Conservation (phyloP, 23 tunicate species). For the Trididemnum miniatum region DNA sequence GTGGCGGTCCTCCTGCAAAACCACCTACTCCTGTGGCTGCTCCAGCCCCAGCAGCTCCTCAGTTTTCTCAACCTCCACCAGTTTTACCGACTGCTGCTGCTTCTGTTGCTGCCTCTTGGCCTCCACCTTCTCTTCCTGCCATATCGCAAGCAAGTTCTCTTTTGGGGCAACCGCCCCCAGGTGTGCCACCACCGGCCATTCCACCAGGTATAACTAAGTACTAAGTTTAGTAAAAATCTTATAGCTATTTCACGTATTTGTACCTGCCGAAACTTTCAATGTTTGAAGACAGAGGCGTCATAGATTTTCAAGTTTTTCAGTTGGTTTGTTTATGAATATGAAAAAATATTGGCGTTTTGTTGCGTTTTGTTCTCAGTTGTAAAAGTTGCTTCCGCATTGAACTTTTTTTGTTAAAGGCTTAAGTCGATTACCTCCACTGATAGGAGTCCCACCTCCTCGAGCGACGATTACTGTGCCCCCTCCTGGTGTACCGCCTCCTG, state of each 20-base stretch:
- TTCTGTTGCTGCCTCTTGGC: slow-evolving; percentile 39
- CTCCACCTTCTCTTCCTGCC: slow-evolving; percentile 36
- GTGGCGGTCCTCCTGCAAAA: slow-evolving; percentile 47
- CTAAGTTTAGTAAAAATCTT: background rate
- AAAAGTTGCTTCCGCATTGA: background rate
- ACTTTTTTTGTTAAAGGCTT: no score
- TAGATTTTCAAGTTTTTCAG: no score
- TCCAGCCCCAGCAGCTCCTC: slow-evolving; percentile 19
- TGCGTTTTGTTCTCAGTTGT: background rate
- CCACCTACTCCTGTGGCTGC: slow-evolving; percentile 32
- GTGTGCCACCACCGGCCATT: slow-evolving; percentile 37
- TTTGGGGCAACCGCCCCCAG: slow-evolving; percentile 49
- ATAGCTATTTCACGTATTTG: background rate
- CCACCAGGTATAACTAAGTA: slow-evolving; percentile 55
- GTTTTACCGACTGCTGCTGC: slow-evolving; percentile 17
- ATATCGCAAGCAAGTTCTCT: slow-evolving; percentile 41
- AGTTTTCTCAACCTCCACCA: slow-evolving; percentile 61
- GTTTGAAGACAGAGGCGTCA: no score
- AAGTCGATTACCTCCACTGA: slow-evolving; percentile 6
- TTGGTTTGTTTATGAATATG: no score
- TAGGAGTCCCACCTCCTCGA: slow-evolving; percentile 29
- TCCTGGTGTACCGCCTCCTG: slow-evolving; percentile 74
- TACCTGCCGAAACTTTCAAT: background rate
- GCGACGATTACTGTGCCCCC: slow-evolving; percentile 52
- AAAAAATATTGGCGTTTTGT: no score